phyloP scores from a whole-genome alignment of 2,888 invertebrate species.

The Epirrhoe alternata region DNA sequence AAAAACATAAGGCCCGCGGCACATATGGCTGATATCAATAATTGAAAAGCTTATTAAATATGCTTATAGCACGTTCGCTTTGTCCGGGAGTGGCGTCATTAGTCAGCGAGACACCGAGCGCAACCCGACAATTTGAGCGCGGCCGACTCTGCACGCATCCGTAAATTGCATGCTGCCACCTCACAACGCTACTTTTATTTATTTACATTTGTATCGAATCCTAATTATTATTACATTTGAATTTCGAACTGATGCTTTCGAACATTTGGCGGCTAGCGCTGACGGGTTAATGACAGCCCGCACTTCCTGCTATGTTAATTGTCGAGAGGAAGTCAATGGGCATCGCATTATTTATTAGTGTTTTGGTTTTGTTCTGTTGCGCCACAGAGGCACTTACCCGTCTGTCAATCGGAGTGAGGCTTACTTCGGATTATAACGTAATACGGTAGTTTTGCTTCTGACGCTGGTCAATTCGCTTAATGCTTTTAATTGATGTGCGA shows the following conservation, averaged over 20 bases:
- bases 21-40: slow-evolving; percentile 71
- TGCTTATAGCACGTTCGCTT: slow-evolving; percentile 67
- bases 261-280: slow-evolving; percentile 74
- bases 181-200: slow-evolving; percentile 78
- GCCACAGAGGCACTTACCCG: slow-evolving; percentile 73
- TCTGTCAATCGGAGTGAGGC: slow-evolving; percentile 74
- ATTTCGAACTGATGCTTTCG: slow-evolving; percentile 69
- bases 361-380: slow-evolving; percentile 67
- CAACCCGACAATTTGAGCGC: slow-evolving; percentile 76
- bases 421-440: slow-evolving; percentile 82
- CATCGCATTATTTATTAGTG: slow-evolving; percentile 79
- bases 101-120: slow-evolving; percentile 74
- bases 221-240: slow-evolving; percentile 68
- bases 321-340: slow-evolving; percentile 76
- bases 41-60: slow-evolving; percentile 74
- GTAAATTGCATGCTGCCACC: slow-evolving; percentile 81
- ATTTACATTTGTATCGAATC: slow-evolving; percentile 81
- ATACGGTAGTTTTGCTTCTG: slow-evolving; percentile 79
- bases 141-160: slow-evolving; percentile 59
- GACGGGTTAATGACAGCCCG: slow-evolving; percentile 81
- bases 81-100: slow-evolving; percentile 75
- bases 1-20: slow-evolving; percentile 52
- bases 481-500: slow-evolving; percentile 70
- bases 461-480: slow-evolving; percentile 75
- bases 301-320: slow-evolving; percentile 83